A percentile compares a stretch with the other conserved stretches of the same genome.
Conservation (phyloP, 2,888 invertebrate genomes). For the Drosophila recens region DNA sequence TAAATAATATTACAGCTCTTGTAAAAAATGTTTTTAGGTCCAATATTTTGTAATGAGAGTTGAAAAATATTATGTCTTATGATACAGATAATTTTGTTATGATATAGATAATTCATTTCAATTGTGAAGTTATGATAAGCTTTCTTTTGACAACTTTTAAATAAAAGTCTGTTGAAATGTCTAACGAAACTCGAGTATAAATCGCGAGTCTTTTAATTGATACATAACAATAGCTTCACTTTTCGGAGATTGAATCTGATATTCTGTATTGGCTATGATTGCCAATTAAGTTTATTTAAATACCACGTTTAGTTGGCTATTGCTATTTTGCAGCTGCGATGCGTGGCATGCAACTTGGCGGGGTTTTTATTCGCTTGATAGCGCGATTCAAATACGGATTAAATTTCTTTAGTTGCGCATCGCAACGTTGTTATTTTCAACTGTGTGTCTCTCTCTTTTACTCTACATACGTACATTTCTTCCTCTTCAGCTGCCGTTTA, state of each 20-base stretch:
- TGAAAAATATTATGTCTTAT: neutral
- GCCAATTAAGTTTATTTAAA: constrained; percentile 23
- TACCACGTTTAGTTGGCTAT: constrained; percentile 8
- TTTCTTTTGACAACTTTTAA: no score
- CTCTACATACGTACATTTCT: neutral
- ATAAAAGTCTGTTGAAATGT: no score
- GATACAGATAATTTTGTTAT: no score
- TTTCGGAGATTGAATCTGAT: constrained; percentile 1
- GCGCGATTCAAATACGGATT: constrained; percentile 60
- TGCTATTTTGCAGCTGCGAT: constrained; percentile 6
- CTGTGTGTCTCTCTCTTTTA: constrained; percentile 2
- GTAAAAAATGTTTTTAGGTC: no score
- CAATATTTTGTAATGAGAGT: no score
- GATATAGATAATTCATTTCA: neutral
- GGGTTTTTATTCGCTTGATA: constrained; percentile 13
- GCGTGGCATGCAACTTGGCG: constrained; percentile 17
- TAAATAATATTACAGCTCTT: no score
- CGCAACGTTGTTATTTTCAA: constrained; percentile 21
- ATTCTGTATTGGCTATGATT: constrained; percentile 6
- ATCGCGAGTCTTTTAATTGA: no score
- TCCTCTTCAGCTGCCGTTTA: constrained; percentile 1
- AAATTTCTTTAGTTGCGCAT: constrained; percentile 52
- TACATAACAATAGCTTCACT: neutral
- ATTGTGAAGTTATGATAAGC: no score
- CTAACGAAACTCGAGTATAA: no score